Conservation (phyloP, 2,113 vertebrate genomes). For the Burhinus oedicnemus region DNA sequence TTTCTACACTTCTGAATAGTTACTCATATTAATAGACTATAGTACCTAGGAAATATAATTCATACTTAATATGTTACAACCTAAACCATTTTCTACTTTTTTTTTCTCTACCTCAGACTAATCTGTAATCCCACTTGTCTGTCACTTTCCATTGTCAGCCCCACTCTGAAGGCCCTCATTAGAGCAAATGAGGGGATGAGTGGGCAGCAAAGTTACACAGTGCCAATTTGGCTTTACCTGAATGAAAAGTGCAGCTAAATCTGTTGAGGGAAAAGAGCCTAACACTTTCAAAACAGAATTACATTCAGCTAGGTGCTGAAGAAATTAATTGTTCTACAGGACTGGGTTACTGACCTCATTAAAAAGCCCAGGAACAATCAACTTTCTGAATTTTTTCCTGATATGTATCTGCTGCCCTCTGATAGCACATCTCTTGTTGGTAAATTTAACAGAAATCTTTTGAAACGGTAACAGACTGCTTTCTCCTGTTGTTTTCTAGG, state of each 20-base stretch:
- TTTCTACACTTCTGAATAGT: not conserved
- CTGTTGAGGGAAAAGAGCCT: not conserved
- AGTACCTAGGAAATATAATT: not conserved
- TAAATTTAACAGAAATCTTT: constrained; percentile 5
- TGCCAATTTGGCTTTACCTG: constrained; percentile 29
- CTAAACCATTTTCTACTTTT: not conserved
- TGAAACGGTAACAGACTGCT: not conserved
- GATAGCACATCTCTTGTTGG: not conserved
- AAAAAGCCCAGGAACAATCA: constrained; percentile 28
- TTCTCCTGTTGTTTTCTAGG: not conserved
- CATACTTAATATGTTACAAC: not conserved
- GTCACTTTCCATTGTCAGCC: not conserved
- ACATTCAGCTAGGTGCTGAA: constrained; percentile 34
- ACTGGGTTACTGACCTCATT: constrained; percentile 41
- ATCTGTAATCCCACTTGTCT: not conserved
- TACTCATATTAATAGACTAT: not conserved
- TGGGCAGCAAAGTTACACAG: not conserved
- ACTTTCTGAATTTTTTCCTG: not conserved
- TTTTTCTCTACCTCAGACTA: not conserved
- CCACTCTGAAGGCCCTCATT: constrained; percentile 21
- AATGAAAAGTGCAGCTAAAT: constrained; percentile 35
- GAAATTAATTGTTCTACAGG: constrained; percentile 57
- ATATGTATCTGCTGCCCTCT: not conserved
- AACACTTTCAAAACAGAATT: constrained; percentile 31
- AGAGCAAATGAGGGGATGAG: constrained; percentile 17